Percentiles rank a stretch among this genome's conserved stretches.
phyloP scores from a whole-genome alignment of 92 coral and sea anemone species.

The Phymanthus crucifer region DNA sequence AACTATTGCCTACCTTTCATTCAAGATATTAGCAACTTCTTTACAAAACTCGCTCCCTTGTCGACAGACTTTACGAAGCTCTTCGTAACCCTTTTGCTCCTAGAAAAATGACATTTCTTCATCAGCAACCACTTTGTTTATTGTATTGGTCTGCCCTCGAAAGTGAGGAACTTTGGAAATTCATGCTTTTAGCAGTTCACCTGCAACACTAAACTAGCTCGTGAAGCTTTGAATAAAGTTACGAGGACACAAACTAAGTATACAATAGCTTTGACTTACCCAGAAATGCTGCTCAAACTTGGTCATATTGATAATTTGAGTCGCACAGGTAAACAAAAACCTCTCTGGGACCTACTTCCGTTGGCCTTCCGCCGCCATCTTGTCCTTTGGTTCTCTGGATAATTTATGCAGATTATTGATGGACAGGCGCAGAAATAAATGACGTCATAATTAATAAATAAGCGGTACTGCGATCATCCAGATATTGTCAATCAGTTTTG shows the following conservation, averaged over 20 bases:
- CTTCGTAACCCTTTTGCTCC: slow-evolving; percentile 96
- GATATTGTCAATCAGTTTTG: not conserved
- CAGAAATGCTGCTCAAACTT: slow-evolving; percentile 77
- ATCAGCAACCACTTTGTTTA: not conserved
- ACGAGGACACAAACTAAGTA: not conserved
- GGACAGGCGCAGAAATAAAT: not conserved
- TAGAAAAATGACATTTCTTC: slow-evolving; percentile 11
- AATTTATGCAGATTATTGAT: not conserved
- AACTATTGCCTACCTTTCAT: slow-evolving; percentile 65
- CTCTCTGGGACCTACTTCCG: slow-evolving; percentile 12
- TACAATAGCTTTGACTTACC: slow-evolving; percentile 38
- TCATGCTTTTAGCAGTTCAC: no score
- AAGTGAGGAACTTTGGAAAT: not conserved
- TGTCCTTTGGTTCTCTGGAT: not conserved
- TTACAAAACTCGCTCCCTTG: slow-evolving; percentile 93
- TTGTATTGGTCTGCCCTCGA: not conserved
- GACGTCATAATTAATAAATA: not conserved
- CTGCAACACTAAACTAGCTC: not conserved
- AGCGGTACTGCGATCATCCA: not conserved
- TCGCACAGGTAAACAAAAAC: slow-evolving; percentile 9
- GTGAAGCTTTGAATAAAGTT: not conserved
- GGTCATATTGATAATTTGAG: slow-evolving; percentile 32
- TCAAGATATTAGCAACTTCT: slow-evolving; percentile 74
- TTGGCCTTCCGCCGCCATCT: not conserved
- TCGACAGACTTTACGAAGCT: slow-evolving; percentile 89